These are phyloP conservation scores for Drosophila mojavensis DNA, from an alignment of 1,140 invertebrate genomes.

Conservation along the genomic window DNA sequence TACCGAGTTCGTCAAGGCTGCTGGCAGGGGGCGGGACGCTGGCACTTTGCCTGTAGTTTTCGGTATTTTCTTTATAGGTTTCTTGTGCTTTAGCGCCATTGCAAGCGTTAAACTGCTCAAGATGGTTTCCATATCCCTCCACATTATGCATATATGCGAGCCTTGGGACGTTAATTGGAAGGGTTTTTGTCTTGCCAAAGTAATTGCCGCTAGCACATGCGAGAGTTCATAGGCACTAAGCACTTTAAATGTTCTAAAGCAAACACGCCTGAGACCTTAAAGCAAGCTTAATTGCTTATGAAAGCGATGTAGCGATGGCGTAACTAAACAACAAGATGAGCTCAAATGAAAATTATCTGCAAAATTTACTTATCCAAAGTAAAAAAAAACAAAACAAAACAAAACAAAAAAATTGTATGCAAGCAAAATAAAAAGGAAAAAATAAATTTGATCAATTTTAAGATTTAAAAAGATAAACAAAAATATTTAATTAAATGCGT, in stretches of 20 bases:
- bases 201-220: slow-evolving; percentile 29
- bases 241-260: slow-evolving; percentile 17
- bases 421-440: too few relatives aligned
- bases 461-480: too few relatives aligned
- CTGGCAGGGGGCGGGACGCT: neutral
- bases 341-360: too few relatives aligned
- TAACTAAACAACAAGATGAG: neutral
- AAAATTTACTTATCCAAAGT: too few relatives aligned
- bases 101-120: slow-evolving; percentile 46
- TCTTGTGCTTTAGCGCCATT: slow-evolving; percentile 53
- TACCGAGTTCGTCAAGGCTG: neutral
- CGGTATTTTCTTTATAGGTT: slow-evolving; percentile 72
- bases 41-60: slow-evolving; percentile 64
- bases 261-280: slow-evolving; percentile 12
- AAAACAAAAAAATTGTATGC: too few relatives aligned
- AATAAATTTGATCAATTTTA: too few relatives aligned
- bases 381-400: too few relatives aligned
- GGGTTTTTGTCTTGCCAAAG: slow-evolving; percentile 28
- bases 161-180: slow-evolving; percentile 43
- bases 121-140: slow-evolving; percentile 35
- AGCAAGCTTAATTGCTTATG: neutral
- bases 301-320: neutral
- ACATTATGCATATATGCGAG: slow-evolving; percentile 23
- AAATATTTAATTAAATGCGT: too few relatives aligned
- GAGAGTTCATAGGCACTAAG: slow-evolving; percentile 36